A percentile compares a stretch with the other conserved stretches of the same genome.
Evolutionary conservation across 2,113 vertebrate genomes (phyloP).

Genomic region (Prionailurus bengalensis): DNA sequence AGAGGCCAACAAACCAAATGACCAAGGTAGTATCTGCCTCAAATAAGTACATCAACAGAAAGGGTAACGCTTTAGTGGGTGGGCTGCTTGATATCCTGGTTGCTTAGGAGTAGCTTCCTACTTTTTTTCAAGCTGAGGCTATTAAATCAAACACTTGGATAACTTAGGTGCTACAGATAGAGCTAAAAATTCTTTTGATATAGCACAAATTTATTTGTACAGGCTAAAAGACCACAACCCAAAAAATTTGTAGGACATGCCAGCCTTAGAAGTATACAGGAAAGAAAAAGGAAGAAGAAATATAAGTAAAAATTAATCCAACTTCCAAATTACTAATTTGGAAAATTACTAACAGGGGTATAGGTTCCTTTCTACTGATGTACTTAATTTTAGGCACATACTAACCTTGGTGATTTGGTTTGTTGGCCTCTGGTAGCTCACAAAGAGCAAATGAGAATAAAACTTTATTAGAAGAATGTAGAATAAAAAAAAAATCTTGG

Average conservation of each 20-base stretch:
- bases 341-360: too few relatives aligned
- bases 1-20: constrained; percentile 1
- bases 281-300: constrained; percentile 23
- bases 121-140: background rate
- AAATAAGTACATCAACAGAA: constrained; percentile 1
- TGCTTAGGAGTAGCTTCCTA: background rate
- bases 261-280: background rate
- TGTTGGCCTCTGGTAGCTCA: constrained; percentile 24
- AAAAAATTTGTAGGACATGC: background rate
- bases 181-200: background rate
- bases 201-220: background rate
- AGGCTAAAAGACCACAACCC: background rate
- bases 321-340: constrained; percentile 41
- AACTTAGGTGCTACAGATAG: background rate
- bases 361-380: background rate
- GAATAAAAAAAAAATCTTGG: background rate
- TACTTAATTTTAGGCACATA: background rate
- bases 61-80: background rate
- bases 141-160: background rate
- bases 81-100: background rate
- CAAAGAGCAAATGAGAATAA: constrained; percentile 31
- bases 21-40: background rate
- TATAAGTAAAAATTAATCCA: background rate
- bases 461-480: background rate
- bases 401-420: background rate